These are phyloP conservation scores for Gobius niger DNA, from an alignment of 2,113 vertebrate genomes.

Conservation along the genomic window DNA sequence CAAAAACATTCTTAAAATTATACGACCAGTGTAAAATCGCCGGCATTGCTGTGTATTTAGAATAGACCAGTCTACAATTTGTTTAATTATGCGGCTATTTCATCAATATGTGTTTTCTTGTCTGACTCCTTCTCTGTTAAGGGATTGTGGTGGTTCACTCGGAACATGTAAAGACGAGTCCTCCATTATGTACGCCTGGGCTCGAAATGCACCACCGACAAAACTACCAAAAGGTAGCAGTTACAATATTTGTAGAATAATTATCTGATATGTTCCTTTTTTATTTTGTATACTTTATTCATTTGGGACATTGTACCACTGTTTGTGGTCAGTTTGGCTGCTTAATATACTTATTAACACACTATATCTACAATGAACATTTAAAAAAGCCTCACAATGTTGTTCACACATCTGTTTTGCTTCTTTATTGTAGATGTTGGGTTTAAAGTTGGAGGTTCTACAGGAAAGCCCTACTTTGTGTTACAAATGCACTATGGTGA, in stretches of 20 bases:
- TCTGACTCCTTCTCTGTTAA: conserved; percentile 47
- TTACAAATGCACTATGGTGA: conserved; percentile 97
- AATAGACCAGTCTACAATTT: too few relatives aligned
- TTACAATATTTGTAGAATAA: neutral
- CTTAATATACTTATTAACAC: neutral
- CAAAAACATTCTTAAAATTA: too few relatives aligned
- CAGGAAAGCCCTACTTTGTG: conserved; percentile 87
- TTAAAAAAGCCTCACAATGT: neutral
- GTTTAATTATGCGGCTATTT: neutral
- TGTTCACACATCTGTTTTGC: neutral
- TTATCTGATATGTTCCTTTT: neutral
- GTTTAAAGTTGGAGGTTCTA: conserved; percentile 90
- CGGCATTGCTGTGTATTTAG: too few relatives aligned
- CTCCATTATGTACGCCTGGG: conserved; percentile 96
- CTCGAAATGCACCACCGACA: conserved; percentile 91
- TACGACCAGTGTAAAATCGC: too few relatives aligned
- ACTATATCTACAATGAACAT: neutral
- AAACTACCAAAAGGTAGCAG: conserved; percentile 86
- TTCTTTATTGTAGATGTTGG: conserved; percentile 83
- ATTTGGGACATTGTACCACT: neutral
- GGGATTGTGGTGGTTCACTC: conserved; percentile 87
- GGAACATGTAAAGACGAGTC: conserved; percentile 88
- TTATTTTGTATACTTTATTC: neutral
- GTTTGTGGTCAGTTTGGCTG: neutral
- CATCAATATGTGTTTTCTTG: neutral